These are phyloP conservation scores for Odobenus rosmarus DNA, from an alignment of 2,113 vertebrate genomes.

Conservation along the genomic window DNA sequence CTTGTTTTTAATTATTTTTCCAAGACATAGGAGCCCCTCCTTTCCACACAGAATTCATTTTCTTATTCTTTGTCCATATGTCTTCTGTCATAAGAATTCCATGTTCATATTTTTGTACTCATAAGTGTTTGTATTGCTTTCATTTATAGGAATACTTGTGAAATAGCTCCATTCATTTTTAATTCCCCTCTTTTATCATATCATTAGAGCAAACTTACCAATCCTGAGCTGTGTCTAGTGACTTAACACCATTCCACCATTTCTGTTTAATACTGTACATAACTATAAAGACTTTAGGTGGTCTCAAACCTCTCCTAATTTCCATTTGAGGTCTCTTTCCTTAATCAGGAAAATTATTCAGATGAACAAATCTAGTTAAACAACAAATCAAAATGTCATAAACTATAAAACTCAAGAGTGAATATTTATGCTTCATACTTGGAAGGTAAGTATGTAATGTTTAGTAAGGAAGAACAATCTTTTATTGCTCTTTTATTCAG, in stretches of 20 bases:
- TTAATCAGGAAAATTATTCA: background rate
- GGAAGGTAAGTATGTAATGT: background rate
- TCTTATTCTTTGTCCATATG: background rate
- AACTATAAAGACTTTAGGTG: background rate
- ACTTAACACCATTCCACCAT: background rate
- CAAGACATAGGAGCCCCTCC: background rate
- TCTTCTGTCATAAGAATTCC: background rate
- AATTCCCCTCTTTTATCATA: background rate
- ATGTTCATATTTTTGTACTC: background rate
- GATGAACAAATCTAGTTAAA: slow-evolving; percentile 25
- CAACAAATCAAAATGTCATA: background rate
- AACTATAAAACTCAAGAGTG: background rate
- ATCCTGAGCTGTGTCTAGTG: background rate
- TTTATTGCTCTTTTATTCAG: background rate
- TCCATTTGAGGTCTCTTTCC: background rate
- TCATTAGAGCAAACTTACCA: background rate
- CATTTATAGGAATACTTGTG: background rate
- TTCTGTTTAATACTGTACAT: background rate
- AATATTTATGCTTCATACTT: background rate
- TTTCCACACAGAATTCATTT: background rate
- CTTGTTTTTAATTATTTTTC: slow-evolving; percentile 54
- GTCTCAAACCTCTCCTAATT: background rate
- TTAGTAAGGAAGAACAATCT: background rate
- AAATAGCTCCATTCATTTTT: slow-evolving; percentile 1
- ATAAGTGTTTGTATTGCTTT: background rate